Percentiles rank a stretch among this genome's conserved stretches.
These are phyloP conservation scores for Paracanthobrama guichenoti DNA, from an alignment of 2,113 vertebrate species.

Conservation along the genomic window DNA sequence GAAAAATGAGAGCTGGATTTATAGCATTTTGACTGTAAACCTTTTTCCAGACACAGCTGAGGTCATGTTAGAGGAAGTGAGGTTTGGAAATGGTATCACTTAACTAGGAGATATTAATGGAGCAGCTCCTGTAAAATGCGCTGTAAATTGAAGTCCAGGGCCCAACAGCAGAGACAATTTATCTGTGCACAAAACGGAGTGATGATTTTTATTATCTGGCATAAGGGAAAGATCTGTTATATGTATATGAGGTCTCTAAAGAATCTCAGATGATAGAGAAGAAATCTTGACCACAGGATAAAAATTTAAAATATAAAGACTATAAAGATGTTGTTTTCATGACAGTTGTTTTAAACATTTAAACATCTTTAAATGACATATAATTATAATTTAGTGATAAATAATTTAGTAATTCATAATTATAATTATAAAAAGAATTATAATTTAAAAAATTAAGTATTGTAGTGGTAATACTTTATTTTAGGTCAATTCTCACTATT, in stretches of 20 bases:
- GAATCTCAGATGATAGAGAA: not conserved
- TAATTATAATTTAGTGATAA: not conserved
- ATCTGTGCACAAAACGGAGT: not conserved
- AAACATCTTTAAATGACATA: not conserved
- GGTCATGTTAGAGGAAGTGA: conserved; percentile 26
- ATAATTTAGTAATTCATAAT: not conserved
- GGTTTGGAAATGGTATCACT: conserved; percentile 10
- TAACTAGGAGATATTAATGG: conserved; percentile 39
- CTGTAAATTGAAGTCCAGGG: conserved; percentile 11
- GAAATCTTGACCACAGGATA: not conserved
- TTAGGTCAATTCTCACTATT: too few species aligned
- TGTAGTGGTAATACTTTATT: too few species aligned
- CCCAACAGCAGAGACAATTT: not conserved
- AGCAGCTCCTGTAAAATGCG: not conserved
- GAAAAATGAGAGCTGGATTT: conserved; percentile 18
- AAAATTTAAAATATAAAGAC: not conserved
- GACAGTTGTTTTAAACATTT: too few species aligned
- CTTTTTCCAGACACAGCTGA: not conserved
- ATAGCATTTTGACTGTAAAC: not conserved
- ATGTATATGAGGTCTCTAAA: not conserved
- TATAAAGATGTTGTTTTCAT: not conserved
- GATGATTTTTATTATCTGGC: conserved; percentile 22
- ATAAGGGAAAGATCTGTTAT: not conserved
- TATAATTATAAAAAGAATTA: not conserved
- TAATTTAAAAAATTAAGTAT: not conserved